A percentile compares a stretch with the other conserved stretches of the same genome.
phyloP scores from a whole-genome alignment of 2,888 invertebrate species.

The Mimumesa dahlbomi region DNA sequence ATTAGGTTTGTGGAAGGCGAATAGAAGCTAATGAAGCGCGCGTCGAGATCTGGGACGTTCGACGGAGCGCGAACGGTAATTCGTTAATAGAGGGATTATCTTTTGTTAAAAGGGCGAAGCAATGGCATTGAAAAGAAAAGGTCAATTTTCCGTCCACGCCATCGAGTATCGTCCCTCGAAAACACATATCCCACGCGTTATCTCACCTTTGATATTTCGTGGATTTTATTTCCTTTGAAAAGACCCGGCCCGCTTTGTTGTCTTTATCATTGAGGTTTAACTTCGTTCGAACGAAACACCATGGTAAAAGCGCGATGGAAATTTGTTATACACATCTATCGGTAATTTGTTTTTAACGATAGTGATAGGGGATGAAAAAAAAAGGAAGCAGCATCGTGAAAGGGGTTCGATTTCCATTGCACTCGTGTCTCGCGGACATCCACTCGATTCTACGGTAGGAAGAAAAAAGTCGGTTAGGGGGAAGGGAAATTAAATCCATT shows the following conservation, averaged over 20 bases:
- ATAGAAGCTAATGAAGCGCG: conserved; percentile 1
- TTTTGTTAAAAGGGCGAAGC: neutral
- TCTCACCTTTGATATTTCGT: no score
- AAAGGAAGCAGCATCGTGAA: no score
- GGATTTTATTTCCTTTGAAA: no score
- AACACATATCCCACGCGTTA: conserved; percentile 22
- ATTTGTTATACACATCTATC: no score
- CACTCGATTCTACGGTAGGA: conserved; percentile 32
- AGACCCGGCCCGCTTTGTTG: no score
- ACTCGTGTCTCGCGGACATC: conserved; percentile 40
- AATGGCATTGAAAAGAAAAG: conserved; percentile 34
- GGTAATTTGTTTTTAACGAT: no score
- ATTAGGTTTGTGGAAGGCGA: no score
- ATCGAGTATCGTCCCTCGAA: conserved; percentile 5
- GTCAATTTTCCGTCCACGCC: conserved; percentile 30
- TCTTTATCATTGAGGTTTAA: no score
- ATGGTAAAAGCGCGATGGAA: no score
- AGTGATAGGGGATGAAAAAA: no score
- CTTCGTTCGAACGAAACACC: no score
- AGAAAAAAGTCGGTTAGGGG: conserved; percentile 5
- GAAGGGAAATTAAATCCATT: conserved; percentile 76
- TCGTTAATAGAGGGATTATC: no score
- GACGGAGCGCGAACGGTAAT: neutral
- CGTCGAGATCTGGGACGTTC: neutral
- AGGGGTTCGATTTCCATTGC: conserved; percentile 49